A percentile compares a stretch with the other conserved stretches of the same genome.
Conservation (phyloP, 2,888 invertebrate species). For the Papilio gigon region DNA sequence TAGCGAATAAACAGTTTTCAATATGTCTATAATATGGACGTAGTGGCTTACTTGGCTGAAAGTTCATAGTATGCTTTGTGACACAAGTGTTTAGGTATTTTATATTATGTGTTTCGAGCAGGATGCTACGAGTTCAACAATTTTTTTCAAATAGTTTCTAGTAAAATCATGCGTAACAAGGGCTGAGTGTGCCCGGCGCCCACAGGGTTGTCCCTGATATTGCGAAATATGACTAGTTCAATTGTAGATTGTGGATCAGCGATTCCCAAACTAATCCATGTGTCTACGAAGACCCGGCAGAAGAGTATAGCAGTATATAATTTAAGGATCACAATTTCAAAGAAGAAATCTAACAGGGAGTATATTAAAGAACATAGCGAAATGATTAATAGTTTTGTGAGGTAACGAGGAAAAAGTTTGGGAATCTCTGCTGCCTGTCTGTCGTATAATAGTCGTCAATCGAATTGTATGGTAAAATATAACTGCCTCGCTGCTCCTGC, state of each 20-base stretch:
- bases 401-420: not conserved
- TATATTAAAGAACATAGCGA: too few species aligned
- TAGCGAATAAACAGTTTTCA: not conserved
- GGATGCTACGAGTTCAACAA: not conserved
- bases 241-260: not conserved
- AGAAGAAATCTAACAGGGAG: too few species aligned
- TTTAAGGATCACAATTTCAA: too few species aligned
- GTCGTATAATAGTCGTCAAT: not conserved
- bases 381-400: too few species aligned
- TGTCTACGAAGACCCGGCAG: not conserved
- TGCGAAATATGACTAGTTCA: not conserved
- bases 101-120: too few species aligned
- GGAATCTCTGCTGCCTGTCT: not conserved
- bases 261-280: not conserved
- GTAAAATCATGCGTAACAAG: not conserved
- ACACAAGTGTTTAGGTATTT: too few species aligned
- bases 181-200: not conserved
- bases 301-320: not conserved
- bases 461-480: constrained; percentile 46
- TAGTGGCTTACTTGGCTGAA: too few species aligned
- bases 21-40: too few species aligned
- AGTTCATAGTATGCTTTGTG: too few species aligned
- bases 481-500: constrained; percentile 50
- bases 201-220: constrained; percentile 8
- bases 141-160: not conserved